These are phyloP conservation scores for Chlamydotis undulata DNA, from an alignment of 2,113 vertebrate genomes.

Conservation along the genomic window DNA sequence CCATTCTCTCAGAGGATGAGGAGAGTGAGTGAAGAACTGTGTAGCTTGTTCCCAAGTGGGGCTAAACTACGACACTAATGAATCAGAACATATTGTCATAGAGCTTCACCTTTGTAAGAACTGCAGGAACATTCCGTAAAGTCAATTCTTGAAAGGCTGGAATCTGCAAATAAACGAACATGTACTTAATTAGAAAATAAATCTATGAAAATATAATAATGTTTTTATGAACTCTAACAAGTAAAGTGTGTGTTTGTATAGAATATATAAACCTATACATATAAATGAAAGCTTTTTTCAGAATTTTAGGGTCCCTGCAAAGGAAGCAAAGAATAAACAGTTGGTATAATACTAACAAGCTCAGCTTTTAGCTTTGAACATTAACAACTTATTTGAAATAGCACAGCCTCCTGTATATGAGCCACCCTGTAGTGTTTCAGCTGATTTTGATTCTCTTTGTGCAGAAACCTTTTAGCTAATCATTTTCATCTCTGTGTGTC, in stretches of 20 bases:
- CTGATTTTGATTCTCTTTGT: slow-evolving; percentile 65
- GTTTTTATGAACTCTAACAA: neutral
- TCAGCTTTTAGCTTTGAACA: slow-evolving; percentile 1
- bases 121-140: neutral
- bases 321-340: slow-evolving; percentile 5
- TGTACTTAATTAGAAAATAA: neutral
- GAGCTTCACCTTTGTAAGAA: neutral
- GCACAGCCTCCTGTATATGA: slow-evolving; percentile 2
- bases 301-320: neutral
- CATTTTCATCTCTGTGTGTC: slow-evolving; percentile 71
- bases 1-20: too few relatives aligned
- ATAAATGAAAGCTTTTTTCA: neutral
- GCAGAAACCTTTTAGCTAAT: slow-evolving; percentile 69
- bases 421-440: slow-evolving; percentile 26
- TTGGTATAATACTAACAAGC: neutral
- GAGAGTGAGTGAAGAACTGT: too few relatives aligned
- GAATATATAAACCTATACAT: neutral
- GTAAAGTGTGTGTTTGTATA: neutral
- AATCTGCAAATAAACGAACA: neutral
- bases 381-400: slow-evolving; percentile 43
- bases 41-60: too few relatives aligned
- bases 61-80: too few relatives aligned
- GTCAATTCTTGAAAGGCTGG: neutral
- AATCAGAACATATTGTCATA: neutral
- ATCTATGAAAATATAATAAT: neutral